phyloP scores from a whole-genome alignment of 2,113 vertebrate species.

The Mionectes macconnelli region DNA sequence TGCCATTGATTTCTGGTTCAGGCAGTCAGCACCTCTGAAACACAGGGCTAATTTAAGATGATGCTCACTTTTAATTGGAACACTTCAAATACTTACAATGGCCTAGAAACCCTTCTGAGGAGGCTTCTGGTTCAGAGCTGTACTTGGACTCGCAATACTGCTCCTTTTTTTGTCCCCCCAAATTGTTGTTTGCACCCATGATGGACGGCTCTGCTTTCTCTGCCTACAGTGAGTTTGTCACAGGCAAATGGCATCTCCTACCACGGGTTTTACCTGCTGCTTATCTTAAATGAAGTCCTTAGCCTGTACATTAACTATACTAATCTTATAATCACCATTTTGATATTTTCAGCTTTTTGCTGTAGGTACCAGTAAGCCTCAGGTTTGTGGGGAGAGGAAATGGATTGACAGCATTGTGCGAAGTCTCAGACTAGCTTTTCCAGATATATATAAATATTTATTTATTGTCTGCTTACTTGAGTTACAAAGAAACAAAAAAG shows the following conservation, averaged over 20 bases:
- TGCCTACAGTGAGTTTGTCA: background rate
- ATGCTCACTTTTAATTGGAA: background rate
- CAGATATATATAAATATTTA: background rate
- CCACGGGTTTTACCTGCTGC: background rate
- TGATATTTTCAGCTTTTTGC: background rate
- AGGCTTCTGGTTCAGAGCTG: background rate
- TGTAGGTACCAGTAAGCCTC: background rate
- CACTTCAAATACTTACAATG: background rate
- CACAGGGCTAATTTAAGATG: background rate
- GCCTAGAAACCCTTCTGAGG: background rate
- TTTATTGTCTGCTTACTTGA: background rate
- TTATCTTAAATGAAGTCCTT: background rate
- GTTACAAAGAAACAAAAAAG: background rate
- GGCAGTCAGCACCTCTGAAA: background rate
- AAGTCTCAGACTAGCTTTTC: background rate
- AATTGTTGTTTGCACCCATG: background rate
- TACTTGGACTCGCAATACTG: background rate
- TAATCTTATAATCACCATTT: background rate
- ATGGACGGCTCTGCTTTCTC: background rate
- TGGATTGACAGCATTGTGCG: accelerated
- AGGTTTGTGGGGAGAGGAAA: background rate
- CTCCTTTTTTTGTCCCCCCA: accelerated
- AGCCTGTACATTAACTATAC: accelerated
- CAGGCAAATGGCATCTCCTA: background rate
- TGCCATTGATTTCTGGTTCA: background rate